A percentile compares a stretch with the other conserved stretches of the same genome.
Conservation (phyloP, 2,888 invertebrate species). For the Stenotaenia linearis region DNA sequence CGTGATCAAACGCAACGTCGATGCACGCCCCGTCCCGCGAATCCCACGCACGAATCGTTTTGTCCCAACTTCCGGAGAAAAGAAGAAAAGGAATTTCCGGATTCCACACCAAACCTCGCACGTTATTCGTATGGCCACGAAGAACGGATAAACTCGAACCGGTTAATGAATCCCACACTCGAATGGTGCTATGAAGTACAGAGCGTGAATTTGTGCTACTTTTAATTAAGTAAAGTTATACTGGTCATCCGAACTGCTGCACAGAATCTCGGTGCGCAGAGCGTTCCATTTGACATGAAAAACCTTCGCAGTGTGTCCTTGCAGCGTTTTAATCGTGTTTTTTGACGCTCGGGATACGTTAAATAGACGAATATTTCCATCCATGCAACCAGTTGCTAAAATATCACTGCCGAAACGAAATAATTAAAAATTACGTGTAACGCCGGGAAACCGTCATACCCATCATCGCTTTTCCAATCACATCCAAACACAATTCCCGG, state of each 20-base stretch:
- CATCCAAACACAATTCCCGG: conserved; percentile 49
- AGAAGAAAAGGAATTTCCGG: conserved; percentile 48
- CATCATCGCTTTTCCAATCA: conserved; percentile 49
- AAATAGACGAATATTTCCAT: conserved; percentile 46
- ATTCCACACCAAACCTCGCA: conserved; percentile 49
- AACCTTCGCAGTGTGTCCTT: conserved; percentile 48
- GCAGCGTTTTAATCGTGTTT: conserved; percentile 24
- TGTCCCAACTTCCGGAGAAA: conserved; percentile 50
- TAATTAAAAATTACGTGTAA: neutral
- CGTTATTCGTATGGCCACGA: conserved; percentile 47
- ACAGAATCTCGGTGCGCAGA: conserved; percentile 46
- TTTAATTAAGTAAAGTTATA: neutral
- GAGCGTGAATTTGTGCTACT: neutral
- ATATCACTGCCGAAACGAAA: conserved; percentile 43
- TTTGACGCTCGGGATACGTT: neutral
- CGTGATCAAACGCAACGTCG: conserved; percentile 47
- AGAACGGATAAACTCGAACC: conserved; percentile 45
- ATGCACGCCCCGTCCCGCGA: conserved; percentile 47
- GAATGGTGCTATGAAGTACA: conserved; percentile 39
- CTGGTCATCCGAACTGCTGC: conserved; percentile 49
- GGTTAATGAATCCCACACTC: conserved; percentile 49
- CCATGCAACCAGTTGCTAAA: conserved; percentile 50
- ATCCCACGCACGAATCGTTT: conserved; percentile 49
- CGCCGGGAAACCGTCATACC: conserved; percentile 40
- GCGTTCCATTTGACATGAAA: conserved; percentile 50